Conservation (phyloP, 2,113 vertebrate species). For the Potamarius usumacintae region DNA sequence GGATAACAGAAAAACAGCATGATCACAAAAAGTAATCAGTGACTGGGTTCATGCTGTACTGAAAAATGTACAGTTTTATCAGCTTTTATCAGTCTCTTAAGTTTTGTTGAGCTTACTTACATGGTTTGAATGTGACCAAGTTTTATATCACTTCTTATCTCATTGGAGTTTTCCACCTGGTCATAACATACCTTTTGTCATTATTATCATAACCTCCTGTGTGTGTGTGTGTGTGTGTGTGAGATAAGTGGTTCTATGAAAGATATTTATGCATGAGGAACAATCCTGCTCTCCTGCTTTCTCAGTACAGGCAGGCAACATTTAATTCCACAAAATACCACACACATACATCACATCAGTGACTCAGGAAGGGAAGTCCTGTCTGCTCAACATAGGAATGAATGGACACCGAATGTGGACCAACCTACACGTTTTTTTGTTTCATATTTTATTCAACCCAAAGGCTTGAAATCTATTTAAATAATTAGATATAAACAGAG, state of each 20-base stretch:
- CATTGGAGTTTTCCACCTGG: constrained; percentile 52
- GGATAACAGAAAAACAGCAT: background rate
- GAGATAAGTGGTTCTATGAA: background rate
- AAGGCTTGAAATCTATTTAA: background rate
- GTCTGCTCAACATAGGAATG: background rate
- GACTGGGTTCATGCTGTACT: background rate
- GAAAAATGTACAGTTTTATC: background rate
- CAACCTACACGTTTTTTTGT: background rate
- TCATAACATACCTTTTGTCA: constrained; percentile 40
- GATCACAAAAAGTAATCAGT: background rate
- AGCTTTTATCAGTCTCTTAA: background rate
- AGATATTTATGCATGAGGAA: constrained; percentile 62
- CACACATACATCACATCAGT: background rate
- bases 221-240: background rate
- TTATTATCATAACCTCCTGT: constrained; percentile 53
- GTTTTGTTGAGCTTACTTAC: background rate
- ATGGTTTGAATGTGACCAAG: background rate
- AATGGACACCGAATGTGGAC: background rate
- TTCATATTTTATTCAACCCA: background rate
- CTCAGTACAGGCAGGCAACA: constrained; percentile 45
- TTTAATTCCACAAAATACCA: constrained; percentile 53
- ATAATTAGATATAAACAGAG: background rate
- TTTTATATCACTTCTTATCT: background rate
- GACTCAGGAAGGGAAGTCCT: background rate
- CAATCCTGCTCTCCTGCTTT: constrained; percentile 51